Conservation (phyloP, 2,888 invertebrate genomes). For the Drosophila pullipes region DNA sequence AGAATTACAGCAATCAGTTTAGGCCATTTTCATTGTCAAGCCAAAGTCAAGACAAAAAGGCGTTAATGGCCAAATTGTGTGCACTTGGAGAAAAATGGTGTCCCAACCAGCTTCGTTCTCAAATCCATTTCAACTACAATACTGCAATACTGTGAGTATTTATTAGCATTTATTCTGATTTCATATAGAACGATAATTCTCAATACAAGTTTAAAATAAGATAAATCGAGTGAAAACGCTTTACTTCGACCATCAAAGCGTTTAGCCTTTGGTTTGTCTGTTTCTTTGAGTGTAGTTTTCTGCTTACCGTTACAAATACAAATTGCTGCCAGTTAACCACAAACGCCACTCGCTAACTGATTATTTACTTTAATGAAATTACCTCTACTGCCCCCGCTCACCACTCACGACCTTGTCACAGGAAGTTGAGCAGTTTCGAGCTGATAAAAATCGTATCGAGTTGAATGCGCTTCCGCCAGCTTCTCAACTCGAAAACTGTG, state of each 20-base stretch:
- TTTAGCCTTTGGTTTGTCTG: background rate
- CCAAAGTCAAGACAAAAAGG: slow-evolving; percentile 47
- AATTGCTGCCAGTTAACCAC: slow-evolving; percentile 68
- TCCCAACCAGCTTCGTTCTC: background rate
- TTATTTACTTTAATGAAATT: slow-evolving; percentile 78
- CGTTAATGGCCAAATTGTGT: slow-evolving; percentile 78
- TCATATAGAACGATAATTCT: background rate
- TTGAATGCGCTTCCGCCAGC: slow-evolving; percentile 55
- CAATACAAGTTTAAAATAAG: background rate
- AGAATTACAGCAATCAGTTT: slow-evolving; percentile 70
- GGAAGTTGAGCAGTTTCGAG: slow-evolving; percentile 67
- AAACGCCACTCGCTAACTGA: slow-evolving; percentile 50
- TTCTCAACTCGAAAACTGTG: background rate
- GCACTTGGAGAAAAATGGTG: slow-evolving; percentile 1
- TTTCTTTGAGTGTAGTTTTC: background rate
- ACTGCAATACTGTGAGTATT: background rate
- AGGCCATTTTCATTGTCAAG: slow-evolving; percentile 75
- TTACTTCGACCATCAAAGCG: background rate
- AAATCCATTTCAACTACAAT: background rate
- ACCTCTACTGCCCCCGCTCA: slow-evolving; percentile 23
- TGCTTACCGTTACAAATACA: slow-evolving; percentile 68
- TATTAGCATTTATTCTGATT: background rate
- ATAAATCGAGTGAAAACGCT: background rate
- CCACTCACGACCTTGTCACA: slow-evolving; percentile 67
- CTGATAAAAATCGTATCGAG: slow-evolving; percentile 75